Evolutionary conservation across 2,113 vertebrate species (phyloP), one percentile per base, ranked within the genome.

Genomic region (Antechinus flavipes): DNA sequence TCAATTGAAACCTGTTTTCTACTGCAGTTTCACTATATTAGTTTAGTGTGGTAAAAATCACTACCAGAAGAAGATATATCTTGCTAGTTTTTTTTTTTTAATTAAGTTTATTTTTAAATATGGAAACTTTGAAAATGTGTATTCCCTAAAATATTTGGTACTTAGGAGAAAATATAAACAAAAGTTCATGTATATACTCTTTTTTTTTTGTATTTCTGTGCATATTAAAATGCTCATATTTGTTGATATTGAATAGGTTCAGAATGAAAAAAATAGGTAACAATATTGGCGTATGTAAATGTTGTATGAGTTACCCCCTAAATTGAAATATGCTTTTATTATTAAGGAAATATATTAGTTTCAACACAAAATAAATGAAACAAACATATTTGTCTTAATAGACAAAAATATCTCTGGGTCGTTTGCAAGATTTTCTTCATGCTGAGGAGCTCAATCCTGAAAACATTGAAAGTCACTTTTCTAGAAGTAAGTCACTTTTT

Each of bases 341-440:
- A 93, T 93, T 90, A 90, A 56, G 25, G 58, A 61, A 68, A 3
- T 35, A 11, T 4, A 68, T 89, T 42, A 92, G 30, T 24, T 93
- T 96, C 10, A 95, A 76, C 5, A 0, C 0, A 93, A 53, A 91
- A 58, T 94, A 89, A 91, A 46, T 3, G 55, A 61, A 61, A 3
- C 9, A 12, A 46, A n/a, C 97, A 1, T 90, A 0, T 96, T 93
- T 58, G 55, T 97, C 96, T 98, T 97, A 49, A 58, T 95, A 98
- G 98, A 97, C 96, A 90, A 98, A 94, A 54, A 93, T 98, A 96
- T 98, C 97, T 90, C 16, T 98, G 92, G 61, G 50, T 46, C 90
- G 27, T 93, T 94, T 97, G 91, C 97, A 98, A 95, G 97, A 97
- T 52, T 98, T 98, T 97, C 95, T 98, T 24, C 97, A 95, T 90